Evolutionary conservation across 2,888 invertebrate genomes (phyloP).

Genomic region (Caenorhabditis angaria): DNA sequence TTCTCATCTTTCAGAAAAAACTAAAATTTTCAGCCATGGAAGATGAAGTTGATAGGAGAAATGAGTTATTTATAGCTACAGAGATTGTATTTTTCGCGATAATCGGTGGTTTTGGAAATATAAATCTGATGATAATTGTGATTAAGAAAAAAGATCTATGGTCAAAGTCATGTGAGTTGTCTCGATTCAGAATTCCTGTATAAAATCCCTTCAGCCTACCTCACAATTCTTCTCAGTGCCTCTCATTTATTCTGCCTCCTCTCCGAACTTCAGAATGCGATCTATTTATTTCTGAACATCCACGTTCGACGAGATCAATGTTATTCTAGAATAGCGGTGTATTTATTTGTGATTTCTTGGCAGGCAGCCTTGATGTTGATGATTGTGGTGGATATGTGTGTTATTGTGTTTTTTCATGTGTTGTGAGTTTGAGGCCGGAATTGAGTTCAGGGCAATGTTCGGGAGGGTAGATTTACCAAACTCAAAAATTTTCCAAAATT

Average conservation of each 20-base stretch:
- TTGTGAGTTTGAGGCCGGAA: constrained; percentile 1
- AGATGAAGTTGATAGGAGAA: neutral
- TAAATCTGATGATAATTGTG: neutral
- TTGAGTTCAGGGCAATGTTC: too few species aligned
- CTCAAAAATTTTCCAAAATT: too few species aligned
- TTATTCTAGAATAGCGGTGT: neutral
- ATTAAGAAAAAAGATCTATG: constrained; percentile 6
- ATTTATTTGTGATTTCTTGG: neutral
- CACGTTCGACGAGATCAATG: neutral
- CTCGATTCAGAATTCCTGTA: too few species aligned
- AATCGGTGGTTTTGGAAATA: constrained; percentile 8
- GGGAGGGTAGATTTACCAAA: too few species aligned
- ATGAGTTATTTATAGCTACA: neutral
- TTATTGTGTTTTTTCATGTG: neutral
- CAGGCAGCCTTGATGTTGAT: neutral
- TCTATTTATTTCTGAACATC: neutral
- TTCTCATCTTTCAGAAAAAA: too few species aligned
- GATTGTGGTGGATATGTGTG: neutral
- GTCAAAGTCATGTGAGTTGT: constrained; percentile 5
- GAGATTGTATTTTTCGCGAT: constrained; percentile 14
- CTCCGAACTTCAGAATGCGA: neutral
- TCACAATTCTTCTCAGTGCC: neutral
- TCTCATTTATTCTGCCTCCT: neutral
- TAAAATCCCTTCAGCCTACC: neutral
- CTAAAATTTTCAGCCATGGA: too few species aligned